A percentile compares a stretch with the other conserved stretches of the same genome.
These are phyloP conservation scores for Ochropacha duplaris DNA, from an alignment of 2,888 invertebrate genomes.

Conservation along the genomic window DNA sequence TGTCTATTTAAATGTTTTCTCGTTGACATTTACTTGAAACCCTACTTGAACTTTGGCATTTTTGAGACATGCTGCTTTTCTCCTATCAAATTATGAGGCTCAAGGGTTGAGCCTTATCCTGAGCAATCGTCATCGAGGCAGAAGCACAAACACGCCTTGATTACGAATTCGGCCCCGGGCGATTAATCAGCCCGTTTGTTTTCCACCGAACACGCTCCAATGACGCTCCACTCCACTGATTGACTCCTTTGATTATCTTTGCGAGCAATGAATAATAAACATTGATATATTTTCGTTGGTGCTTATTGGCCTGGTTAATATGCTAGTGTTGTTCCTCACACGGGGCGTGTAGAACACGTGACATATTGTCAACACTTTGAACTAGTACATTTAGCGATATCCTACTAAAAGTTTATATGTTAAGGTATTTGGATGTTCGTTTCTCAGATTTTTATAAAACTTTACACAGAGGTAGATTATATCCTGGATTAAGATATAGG, in stretches of 20 bases:
- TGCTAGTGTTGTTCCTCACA: constrained; percentile 6
- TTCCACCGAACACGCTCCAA: constrained; percentile 39
- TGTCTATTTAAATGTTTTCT: background rate
- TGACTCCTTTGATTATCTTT: constrained; percentile 50
- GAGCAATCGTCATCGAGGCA: constrained; percentile 18
- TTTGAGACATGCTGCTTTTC: background rate
- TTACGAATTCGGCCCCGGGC: constrained; percentile 32
- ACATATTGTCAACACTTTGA: background rate
- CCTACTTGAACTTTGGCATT: background rate
- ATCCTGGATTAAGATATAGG: too few relatives aligned
- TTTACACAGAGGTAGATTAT: too few relatives aligned
- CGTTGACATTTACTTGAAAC: background rate
- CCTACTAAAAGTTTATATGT: too few relatives aligned
- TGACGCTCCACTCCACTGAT: constrained; percentile 37
- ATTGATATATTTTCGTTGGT: constrained; percentile 27
- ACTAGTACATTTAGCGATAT: background rate
- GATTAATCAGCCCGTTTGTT: constrained; percentile 51
- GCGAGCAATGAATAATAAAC: constrained; percentile 47
- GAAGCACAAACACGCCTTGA: constrained; percentile 34
- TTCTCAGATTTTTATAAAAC: too few relatives aligned
- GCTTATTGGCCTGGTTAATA: constrained; percentile 12
- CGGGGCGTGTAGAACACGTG: background rate
- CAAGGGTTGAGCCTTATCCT: background rate
- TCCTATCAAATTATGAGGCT: background rate
- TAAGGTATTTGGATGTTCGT: too few relatives aligned